Conservation (phyloP, 2,888 invertebrate species). For the Cryptus viduatorius region DNA sequence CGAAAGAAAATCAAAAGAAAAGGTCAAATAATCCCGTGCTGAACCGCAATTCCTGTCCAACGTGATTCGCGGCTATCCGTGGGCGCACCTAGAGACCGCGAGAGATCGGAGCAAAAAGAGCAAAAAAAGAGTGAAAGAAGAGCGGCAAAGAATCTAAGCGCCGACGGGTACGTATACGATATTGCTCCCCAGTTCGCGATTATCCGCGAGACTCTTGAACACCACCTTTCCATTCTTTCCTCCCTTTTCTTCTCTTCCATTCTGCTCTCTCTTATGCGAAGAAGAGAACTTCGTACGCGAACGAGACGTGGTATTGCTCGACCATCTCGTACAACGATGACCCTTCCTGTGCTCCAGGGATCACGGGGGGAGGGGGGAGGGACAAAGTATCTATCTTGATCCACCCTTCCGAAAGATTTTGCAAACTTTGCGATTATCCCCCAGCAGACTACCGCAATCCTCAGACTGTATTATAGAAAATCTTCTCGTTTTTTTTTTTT, state of each 20-base stretch:
- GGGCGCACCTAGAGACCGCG: not conserved
- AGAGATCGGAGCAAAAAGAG: conserved; percentile 36
- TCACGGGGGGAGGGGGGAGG: not conserved
- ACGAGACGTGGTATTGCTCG: conserved; percentile 7
- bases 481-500: not conserved
- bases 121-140: conserved; percentile 57
- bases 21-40: not conserved
- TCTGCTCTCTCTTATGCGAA: not conserved
- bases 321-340: conserved; percentile 6
- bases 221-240: conserved; percentile 47
- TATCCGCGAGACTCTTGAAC: conserved; percentile 58
- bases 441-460: conserved; percentile 9
- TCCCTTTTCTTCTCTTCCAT: conserved; percentile 1
- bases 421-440: conserved; percentile 47
- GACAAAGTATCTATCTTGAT: conserved; percentile 14
- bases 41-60: not conserved
- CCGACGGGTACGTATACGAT: conserved; percentile 51
- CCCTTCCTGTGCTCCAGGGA: conserved; percentile 12
- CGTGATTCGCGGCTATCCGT: not conserved
- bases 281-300: conserved; percentile 10
- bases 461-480: not conserved
- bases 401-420: conserved; percentile 51
- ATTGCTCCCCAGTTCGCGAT: conserved; percentile 67
- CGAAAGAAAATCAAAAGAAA: not conserved
- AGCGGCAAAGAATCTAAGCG: conserved; percentile 61